phyloP scores from a whole-genome alignment of 1,140 invertebrate genomes.

The Panonychus citri region DNA sequence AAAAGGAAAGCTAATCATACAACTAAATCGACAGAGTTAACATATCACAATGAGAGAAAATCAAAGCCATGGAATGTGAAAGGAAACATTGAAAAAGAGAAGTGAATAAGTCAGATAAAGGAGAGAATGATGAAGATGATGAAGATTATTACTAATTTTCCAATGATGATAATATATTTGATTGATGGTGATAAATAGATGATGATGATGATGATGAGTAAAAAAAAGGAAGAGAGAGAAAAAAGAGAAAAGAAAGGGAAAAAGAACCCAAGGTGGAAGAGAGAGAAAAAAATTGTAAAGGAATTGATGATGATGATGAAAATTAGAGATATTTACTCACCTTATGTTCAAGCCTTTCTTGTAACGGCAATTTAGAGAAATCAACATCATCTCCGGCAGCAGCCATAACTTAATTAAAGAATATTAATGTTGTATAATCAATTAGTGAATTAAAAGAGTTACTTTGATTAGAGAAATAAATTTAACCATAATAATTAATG shows the following conservation, averaged over 20 bases:
- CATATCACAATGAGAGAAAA: too few relatives aligned
- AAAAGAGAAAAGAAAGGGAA: too few relatives aligned
- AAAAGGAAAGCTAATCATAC: too few relatives aligned
- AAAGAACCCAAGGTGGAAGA: neutral
- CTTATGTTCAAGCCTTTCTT: slow-evolving; percentile 76
- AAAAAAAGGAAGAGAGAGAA: too few relatives aligned
- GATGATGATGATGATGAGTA: too few relatives aligned
- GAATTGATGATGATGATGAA: slow-evolving; percentile 2
- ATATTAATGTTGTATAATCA: neutral
- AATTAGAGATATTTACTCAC: slow-evolving; percentile 20
- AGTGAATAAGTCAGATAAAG: too few relatives aligned
- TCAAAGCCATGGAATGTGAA: too few relatives aligned
- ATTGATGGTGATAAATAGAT: neutral
- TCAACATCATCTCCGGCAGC: slow-evolving; percentile 53
- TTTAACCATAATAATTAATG: neutral
- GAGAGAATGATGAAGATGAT: too few relatives aligned
- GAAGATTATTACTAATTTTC: too few relatives aligned
- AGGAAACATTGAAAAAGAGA: too few relatives aligned
- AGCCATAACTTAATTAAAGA: neutral
- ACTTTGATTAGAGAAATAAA: neutral
- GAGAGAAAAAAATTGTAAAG: neutral
- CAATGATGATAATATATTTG: too few relatives aligned
- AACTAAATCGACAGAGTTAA: too few relatives aligned
- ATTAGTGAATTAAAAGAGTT: neutral
- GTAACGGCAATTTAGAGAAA: slow-evolving; percentile 68